Conservation (phyloP, 92 coral and sea anemone species). For the Virgularia gustaviana region DNA sequence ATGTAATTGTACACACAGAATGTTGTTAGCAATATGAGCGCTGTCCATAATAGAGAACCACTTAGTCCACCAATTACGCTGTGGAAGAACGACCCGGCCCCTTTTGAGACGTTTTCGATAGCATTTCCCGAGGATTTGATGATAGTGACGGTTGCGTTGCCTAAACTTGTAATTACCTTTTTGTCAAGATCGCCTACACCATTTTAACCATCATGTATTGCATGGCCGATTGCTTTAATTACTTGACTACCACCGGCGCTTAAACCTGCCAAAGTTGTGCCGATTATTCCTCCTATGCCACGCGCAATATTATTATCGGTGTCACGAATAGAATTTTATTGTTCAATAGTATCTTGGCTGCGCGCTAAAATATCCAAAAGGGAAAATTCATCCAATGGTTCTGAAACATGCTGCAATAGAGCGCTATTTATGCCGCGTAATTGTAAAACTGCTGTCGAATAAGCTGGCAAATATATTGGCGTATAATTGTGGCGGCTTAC, state of each 20-base stretch:
- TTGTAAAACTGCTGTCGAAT: background rate
- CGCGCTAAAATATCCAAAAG: conserved; percentile 11
- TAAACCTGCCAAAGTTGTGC: background rate
- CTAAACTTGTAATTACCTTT: background rate
- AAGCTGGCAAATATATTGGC: background rate
- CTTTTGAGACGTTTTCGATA: background rate
- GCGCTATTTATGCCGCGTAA: background rate
- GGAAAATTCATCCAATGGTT: conserved; percentile 2
- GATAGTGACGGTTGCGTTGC: background rate
- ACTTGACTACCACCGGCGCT: conserved; percentile 4
- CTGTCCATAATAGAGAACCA: conserved; percentile 16
- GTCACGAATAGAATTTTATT: background rate
- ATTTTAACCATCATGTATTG: background rate
- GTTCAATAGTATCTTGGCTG: conserved; percentile 9
- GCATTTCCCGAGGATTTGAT: background rate
- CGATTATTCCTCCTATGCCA: conserved; percentile 4
- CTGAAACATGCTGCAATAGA: background rate
- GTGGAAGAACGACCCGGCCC: conserved; percentile 12
- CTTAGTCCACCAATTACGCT: conserved; percentile 4
- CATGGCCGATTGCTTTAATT: background rate
- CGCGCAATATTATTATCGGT: background rate
- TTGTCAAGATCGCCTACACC: background rate
- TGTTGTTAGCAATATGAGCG: background rate
- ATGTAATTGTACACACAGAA: background rate
- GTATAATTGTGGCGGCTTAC: background rate